Evolutionary conservation across 35 echinoderm and acorn worm genomes (phyloP).

Genomic region (Acanthaster planci): DNA sequence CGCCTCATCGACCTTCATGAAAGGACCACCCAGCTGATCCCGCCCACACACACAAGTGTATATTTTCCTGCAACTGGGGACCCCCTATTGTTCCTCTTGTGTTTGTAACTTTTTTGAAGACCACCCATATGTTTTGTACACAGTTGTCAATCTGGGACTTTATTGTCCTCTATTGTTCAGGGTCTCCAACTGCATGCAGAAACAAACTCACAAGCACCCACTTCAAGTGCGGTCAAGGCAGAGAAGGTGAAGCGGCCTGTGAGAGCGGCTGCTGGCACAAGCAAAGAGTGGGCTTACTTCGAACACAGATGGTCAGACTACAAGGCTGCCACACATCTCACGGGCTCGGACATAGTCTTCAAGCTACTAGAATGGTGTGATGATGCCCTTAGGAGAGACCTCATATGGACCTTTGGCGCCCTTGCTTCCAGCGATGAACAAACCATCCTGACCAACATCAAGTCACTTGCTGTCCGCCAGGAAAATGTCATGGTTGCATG

Average conservation of each 20-base stretch:
- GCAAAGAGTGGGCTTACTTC: slow-evolving; percentile 65
- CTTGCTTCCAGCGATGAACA: slow-evolving; percentile 29
- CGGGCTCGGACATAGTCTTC: slow-evolving; percentile 26
- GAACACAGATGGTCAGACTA: slow-evolving; percentile 44
- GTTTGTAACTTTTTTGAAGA: too few species aligned
- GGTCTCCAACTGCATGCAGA: too few species aligned
- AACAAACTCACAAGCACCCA: background rate
- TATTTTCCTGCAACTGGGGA: too few species aligned
- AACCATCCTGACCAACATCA: slow-evolving; percentile 33
- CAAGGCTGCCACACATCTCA: slow-evolving; percentile 59
- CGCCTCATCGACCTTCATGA: background rate
- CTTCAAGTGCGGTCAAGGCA: slow-evolving; percentile 40
- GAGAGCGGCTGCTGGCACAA: slow-evolving; percentile 36
- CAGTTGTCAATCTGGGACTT: too few species aligned
- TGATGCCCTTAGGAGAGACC: slow-evolving; percentile 48
- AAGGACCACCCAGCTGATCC: background rate
- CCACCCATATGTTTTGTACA: too few species aligned
- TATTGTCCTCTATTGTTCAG: too few species aligned
- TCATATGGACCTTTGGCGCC: slow-evolving; percentile 36
- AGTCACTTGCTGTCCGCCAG: slow-evolving; percentile 47
- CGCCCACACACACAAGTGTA: background rate
- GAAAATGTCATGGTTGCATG: slow-evolving; percentile 53
- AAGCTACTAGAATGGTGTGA: slow-evolving; percentile 60
- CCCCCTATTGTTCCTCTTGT: too few species aligned
- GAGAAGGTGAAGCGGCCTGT: slow-evolving; percentile 64